Base-by-base conservation (phyloP, 2,113 vertebrate species). In the Protobothrops flavoviridis region DNA sequence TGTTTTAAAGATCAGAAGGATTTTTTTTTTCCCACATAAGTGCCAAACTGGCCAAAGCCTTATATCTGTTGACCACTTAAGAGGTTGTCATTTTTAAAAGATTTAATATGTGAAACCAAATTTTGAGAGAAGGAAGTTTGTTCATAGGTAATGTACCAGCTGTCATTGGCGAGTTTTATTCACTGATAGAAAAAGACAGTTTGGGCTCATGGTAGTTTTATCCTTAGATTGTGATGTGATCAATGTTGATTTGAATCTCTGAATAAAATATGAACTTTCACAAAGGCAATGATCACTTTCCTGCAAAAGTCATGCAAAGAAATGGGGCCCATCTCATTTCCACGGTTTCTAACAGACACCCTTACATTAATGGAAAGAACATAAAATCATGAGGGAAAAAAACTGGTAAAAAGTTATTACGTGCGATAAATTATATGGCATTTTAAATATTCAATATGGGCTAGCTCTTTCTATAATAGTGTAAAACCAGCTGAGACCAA, bases 31-130 rank as follows among this genome's bases (percentile, higher is more conserved):
- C 23, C 94, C 64, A 23, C 1, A 43, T 1, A 86, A 12, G 12
- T 94, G 93, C 23, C 0, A 81, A 5, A 92, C 29, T 93, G 39
- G 48, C 90, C 9, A 86, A 43, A 0, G 56, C 7, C 45, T 89
- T 89, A 0, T 93, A 96, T 94, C 87, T 94, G n/a, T 64, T 95
- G 89, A 92, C 24, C 7, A 92, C 15, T n/a, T 93, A 57, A 95
- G 53, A 95, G 94, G 0, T 6, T 93, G 13, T 53, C 57, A 26
- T 61, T 92, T 2, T 48, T 24, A 59, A 89, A 94, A 94, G 94
- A 94, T 94, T 39, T 93, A 93, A 96, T 95, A 61, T 91, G 45
- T 90, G 94, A 94, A 90, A n/a, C 2, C 87, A 85, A 59, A 94
- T 89, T 94, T 0, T 6, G 11, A n/a, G n/a, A 43, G 92, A 94